Base-by-base conservation (phyloP, 2,888 invertebrate genomes). In the Stegophylla sp. region DNA sequence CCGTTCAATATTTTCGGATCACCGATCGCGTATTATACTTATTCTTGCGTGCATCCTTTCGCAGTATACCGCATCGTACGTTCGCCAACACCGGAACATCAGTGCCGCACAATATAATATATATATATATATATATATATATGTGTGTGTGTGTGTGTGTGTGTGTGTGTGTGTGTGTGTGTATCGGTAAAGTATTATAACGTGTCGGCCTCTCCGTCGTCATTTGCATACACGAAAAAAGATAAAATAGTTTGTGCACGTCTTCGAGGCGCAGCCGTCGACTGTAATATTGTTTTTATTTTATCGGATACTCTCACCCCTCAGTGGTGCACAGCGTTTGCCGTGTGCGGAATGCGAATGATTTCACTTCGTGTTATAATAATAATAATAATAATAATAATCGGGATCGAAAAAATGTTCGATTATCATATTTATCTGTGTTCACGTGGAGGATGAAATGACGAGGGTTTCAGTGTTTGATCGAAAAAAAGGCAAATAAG, bases 1-100 rank as follows among this genome's bases (percentile, higher is more conserved):
- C 26, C 3, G 59, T 26, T 26, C 5, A 59, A 45, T 28, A 59
- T 73, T 73, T 73, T 73, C 53, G 59, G 73, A 73, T 73, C 73
- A 26, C 43, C n/a, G 59, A 45, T 45, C 72, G 43, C 12, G n/a
- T n/a, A n/a, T n/a, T n/a, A n/a, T 20, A 48, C 71, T 23, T 43
- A 59, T 17, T 59, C 72, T 72, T 72, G 56, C 56, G 72, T 59
- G 23, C 23, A 72, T 72, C 43, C 72, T 43, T 43, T 59, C 41
- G 4, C 23, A 43, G 34, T 17, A 13, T 15, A n/a, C n/a, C n/a
- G n/a, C n/a, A n/a, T n/a, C n/a, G n/a, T n/a, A n/a, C 53, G 53
- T 56, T 34, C 56, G 23, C 53, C 41, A 56, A 69, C 43, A 10
- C n/a, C n/a, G n/a, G n/a, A n/a, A n/a, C n/a, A n/a, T n/a, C n/a